Conservation (phyloP, 1,140 invertebrate species). For the Plodia interpunctella region DNA sequence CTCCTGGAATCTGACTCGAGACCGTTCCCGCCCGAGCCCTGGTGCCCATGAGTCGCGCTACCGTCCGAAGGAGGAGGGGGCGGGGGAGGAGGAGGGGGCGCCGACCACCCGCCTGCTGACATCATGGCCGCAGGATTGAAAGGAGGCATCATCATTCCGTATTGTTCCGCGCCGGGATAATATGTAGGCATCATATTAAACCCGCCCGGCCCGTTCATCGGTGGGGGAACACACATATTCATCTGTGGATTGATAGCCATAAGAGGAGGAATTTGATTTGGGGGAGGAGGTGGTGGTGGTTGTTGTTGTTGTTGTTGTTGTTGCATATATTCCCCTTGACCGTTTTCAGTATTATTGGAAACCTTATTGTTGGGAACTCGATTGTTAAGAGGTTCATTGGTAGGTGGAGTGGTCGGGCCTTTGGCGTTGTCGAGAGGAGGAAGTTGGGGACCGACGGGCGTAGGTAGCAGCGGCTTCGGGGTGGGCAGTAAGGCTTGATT, state of each 20-base stretch:
- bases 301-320: constrained; percentile 25
- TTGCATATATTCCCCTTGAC: constrained; percentile 26
- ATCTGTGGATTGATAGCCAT: constrained; percentile 65
- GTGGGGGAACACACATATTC: constrained; percentile 54
- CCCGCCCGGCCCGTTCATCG: constrained; percentile 46
- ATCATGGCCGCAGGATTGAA: constrained; percentile 39
- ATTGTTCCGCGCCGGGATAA: constrained; percentile 53
- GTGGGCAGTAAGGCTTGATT: constrained; percentile 61
- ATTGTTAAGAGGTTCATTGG: constrained; percentile 25
- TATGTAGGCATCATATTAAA: constrained; percentile 60
- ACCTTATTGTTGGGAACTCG: constrained; percentile 18
- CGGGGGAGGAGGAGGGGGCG: constrained; percentile 52
- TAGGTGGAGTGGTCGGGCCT: constrained; percentile 31
- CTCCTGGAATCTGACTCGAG: constrained; percentile 72
- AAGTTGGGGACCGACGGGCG: constrained; percentile 56
- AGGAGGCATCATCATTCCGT: constrained; percentile 61
- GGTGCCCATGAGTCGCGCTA: constrained; percentile 45
- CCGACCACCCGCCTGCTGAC: constrained; percentile 44
- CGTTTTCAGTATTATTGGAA: constrained; percentile 23
- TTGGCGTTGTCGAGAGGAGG: constrained; percentile 35
- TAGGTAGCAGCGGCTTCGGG: constrained; percentile 62
- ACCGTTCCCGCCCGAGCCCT: constrained; percentile 51
- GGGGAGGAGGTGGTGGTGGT: constrained; percentile 24
- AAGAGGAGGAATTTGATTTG: constrained; percentile 54
- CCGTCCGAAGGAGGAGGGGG: constrained; percentile 36